These are phyloP conservation scores for Anthopleura sola DNA, from an alignment of 64 coral and sea anemone genomes.

Conservation along the genomic window DNA sequence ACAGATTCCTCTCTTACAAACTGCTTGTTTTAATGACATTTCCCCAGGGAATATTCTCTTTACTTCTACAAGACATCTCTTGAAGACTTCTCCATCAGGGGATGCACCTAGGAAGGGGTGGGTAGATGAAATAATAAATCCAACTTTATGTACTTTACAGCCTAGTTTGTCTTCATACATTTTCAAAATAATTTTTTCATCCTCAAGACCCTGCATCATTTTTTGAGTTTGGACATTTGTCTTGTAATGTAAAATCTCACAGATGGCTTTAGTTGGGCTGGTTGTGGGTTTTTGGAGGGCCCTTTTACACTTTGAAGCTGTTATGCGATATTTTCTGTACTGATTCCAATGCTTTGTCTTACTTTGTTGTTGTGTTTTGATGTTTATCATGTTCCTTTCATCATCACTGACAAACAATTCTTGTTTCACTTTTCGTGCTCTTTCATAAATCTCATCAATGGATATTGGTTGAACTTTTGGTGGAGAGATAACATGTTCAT, in stretches of 20 bases:
- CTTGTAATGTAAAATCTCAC: conserved; percentile 25
- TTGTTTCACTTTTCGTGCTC: too few species aligned
- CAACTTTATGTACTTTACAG: conserved; percentile 26
- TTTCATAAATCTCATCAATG: too few species aligned
- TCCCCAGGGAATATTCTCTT: conserved; percentile 33
- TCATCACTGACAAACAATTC: too few species aligned
- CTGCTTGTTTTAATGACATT: conserved; percentile 29
- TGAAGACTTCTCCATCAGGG: conserved; percentile 46
- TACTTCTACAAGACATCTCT: conserved; percentile 19
- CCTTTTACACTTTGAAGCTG: conserved; percentile 69
- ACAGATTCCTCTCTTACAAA: conserved; percentile 38
- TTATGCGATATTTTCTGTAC: too few species aligned
- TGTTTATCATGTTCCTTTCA: too few species aligned
- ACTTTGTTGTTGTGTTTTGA: too few species aligned
- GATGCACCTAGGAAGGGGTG: conserved; percentile 56
- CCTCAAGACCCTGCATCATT: conserved; percentile 36
- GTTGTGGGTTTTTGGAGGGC: conserved; percentile 40
- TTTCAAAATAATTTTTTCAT: not conserved
- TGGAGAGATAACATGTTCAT: too few species aligned
- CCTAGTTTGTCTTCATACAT: not conserved
- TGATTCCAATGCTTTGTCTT: too few species aligned
- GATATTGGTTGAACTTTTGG: too few species aligned
- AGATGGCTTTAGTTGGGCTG: conserved; percentile 64
- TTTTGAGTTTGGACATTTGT: conserved; percentile 15
- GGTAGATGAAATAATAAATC: conserved; percentile 41